Base-by-base conservation (phyloP, 2,888 invertebrate species). In the Brassicogethes aeneus region DNA sequence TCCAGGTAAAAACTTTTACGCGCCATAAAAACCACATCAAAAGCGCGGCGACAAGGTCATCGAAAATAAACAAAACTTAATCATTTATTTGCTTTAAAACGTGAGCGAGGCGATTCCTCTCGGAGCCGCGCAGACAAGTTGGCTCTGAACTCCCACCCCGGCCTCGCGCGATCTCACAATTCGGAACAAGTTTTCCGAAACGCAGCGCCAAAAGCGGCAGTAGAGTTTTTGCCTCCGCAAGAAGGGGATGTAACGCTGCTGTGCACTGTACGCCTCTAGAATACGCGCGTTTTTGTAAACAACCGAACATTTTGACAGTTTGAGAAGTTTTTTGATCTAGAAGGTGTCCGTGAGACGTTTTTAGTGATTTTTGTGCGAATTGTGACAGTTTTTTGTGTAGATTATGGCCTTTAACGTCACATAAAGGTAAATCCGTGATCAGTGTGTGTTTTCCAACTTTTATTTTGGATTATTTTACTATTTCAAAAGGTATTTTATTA, bases 41-140 rank as follows among this genome's bases (percentile, higher is more conserved):
- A n/a, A 23, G 23, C 23, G 10, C 5, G 5, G 23, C 23, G 23
- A 10, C 23, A 23, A 23, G 23, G 23, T 23, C 23, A 23, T 23
- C 23, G 10, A 23, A 23, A 23, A 23, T 23, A 23, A 23, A 23
- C 23, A 23, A 23, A 23, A 23, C 23, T 23, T 23, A 23, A 23
- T 23, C 10, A 37, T 40, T 44, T 37, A 44, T 44, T 44, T 37
- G 41, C 41, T 39, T 41, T 41, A 36, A 33, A 41, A 41, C 34
- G 34, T 36, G 39, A 23, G 36, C n/a, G 16, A 39, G 42, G 42
- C 42, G 42, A 37, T 43, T 42, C 42, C 41, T 37, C 40, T 41
- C 39, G 34, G 39, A 41, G 44, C 46, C 39, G 40, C 45, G 47
- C 47, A 47, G 47, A 47, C 47, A 47, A 47, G 45, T 47, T 43